Evolutionary conservation across 2,888 invertebrate genomes (phyloP).

Genomic region (Stenotaenia linearis): DNA sequence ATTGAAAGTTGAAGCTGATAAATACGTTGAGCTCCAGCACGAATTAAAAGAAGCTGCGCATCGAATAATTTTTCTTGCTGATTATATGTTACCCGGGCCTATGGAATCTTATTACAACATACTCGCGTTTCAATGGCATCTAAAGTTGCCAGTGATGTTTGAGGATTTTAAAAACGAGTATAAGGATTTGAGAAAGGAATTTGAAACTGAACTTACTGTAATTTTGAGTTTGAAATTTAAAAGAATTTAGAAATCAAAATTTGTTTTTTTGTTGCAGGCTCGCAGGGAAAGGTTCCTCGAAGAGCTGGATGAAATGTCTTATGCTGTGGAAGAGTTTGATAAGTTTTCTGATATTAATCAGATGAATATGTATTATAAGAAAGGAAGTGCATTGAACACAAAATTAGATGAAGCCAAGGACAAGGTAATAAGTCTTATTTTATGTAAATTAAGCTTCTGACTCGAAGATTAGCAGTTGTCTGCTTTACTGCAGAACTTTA

Average conservation of each 20-base stretch:
- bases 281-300: slow-evolving; percentile 75
- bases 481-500: too few species aligned
- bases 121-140: slow-evolving; percentile 80
- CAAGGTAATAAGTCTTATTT: too few species aligned
- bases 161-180: slow-evolving; percentile 75
- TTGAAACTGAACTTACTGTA: slow-evolving; percentile 70
- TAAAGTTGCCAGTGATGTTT: slow-evolving; percentile 71
- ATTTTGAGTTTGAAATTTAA: too few species aligned
- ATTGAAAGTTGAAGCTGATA: slow-evolving; percentile 64
- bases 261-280: slow-evolving; percentile 47
- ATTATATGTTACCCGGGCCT: slow-evolving; percentile 71
- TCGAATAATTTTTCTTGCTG: slow-evolving; percentile 73
- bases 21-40: slow-evolving; percentile 68
- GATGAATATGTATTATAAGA: slow-evolving; percentile 72
- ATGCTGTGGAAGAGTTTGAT: slow-evolving; percentile 76
- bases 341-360: slow-evolving; percentile 81
- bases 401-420: slow-evolving; percentile 67
- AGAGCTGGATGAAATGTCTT: slow-evolving; percentile 70
- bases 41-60: slow-evolving; percentile 53
- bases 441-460: too few species aligned
- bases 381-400: slow-evolving; percentile 69
- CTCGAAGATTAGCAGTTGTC: too few species aligned
- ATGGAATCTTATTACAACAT: slow-evolving; percentile 84
- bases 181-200: slow-evolving; percentile 75
- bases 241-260: neutral